Conservation (phyloP, 2,888 invertebrate genomes). For the Scotopteryx bipunctaria region DNA sequence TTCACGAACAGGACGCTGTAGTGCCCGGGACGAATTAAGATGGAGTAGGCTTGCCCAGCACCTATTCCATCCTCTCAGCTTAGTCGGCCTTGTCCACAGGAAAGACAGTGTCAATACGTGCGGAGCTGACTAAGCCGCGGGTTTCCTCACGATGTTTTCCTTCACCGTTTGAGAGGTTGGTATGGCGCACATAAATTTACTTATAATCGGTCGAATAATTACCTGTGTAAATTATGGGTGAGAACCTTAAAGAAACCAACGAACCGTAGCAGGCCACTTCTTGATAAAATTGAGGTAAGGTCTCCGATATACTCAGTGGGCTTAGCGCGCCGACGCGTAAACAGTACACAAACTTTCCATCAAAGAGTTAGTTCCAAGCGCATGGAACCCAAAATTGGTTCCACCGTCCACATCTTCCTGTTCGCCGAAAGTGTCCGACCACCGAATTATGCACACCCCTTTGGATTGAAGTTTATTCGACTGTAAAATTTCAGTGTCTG, state of each 20-base stretch:
- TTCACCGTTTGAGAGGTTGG: too few relatives aligned
- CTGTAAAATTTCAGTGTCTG: constrained; percentile 36
- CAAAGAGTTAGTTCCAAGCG: constrained; percentile 19
- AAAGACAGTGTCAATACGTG: too few relatives aligned
- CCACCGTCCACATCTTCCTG: constrained; percentile 19
- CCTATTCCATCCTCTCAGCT: too few relatives aligned
- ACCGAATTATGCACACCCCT: constrained; percentile 36
- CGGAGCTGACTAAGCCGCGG: too few relatives aligned
- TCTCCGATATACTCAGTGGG: neutral
- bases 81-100: too few relatives aligned
- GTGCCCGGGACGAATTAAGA: too few relatives aligned
- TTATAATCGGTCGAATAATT: too few relatives aligned
- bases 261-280: neutral
- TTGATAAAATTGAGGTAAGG: neutral
- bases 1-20: too few relatives aligned
- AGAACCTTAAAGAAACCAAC: neutral
- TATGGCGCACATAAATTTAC: too few relatives aligned
- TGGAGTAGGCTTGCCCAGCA: too few relatives aligned
- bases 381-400: constrained; percentile 16
- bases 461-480: constrained; percentile 35
- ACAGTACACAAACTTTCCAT: constrained; percentile 16
- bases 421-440: constrained; percentile 29
- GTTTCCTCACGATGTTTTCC: too few relatives aligned
- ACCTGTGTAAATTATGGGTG: too few relatives aligned
- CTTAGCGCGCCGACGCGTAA: constrained; percentile 13